These are phyloP conservation scores for Perithous albicinctus DNA, from an alignment of 2,888 invertebrate genomes.

Conservation along the genomic window DNA sequence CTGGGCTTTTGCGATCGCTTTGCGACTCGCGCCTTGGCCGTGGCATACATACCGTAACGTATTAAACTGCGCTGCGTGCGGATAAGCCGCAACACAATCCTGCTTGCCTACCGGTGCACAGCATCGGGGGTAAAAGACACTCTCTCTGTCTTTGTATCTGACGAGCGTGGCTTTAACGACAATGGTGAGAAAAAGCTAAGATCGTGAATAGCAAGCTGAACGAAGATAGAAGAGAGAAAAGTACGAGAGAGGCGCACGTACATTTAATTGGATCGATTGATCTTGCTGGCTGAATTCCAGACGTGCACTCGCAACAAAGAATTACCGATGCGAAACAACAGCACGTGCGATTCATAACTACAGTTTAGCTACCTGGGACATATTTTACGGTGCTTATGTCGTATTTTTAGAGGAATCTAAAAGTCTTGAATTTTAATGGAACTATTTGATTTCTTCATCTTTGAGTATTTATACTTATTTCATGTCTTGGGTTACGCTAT, in stretches of 20 bases:
- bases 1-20: constrained; percentile 29
- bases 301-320: constrained; percentile 42
- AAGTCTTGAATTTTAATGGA: neutral
- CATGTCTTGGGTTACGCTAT: neutral
- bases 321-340: constrained; percentile 41
- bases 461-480: neutral
- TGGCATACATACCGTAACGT: constrained; percentile 53
- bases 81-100: neutral
- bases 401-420: neutral
- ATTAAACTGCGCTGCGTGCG: constrained; percentile 15
- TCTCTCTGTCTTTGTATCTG: neutral
- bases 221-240: constrained; percentile 7
- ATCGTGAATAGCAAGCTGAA: constrained; percentile 15
- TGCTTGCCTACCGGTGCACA: constrained; percentile 12
- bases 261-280: constrained; percentile 65
- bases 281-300: constrained; percentile 61
- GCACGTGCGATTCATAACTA: constrained; percentile 41
- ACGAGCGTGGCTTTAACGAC: neutral
- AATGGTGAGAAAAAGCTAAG: constrained; percentile 27
- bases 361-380: neutral
- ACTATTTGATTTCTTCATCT: neutral
- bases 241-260: constrained; percentile 53
- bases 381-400: constrained; percentile 6
- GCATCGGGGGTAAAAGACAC: constrained; percentile 9
- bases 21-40: constrained; percentile 28